phyloP scores from a whole-genome alignment of 2,888 invertebrate species.

The Tromatobia lineatoria region DNA sequence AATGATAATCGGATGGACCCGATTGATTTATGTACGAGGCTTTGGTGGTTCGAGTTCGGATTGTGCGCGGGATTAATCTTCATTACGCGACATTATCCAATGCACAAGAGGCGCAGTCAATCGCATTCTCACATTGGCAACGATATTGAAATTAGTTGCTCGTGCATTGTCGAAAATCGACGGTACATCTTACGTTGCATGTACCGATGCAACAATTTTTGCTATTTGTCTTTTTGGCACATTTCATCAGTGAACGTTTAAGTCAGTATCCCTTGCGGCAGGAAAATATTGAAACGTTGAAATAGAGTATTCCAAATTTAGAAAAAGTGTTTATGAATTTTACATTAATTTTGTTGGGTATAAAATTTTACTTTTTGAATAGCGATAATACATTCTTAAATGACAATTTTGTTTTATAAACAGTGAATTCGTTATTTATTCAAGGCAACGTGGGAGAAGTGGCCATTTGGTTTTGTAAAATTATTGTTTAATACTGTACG shows the following conservation, averaged over 20 bases:
- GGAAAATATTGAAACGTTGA: neutral
- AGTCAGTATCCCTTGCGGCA: neutral
- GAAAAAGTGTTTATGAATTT: too few species aligned
- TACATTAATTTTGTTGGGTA: too few species aligned
- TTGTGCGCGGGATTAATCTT: constrained; percentile 80
- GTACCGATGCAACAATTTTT: neutral
- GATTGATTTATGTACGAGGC: constrained; percentile 78
- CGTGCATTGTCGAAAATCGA: neutral
- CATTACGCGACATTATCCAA: constrained; percentile 80
- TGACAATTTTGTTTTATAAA: too few species aligned
- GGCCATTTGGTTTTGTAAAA: too few species aligned
- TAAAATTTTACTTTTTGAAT: too few species aligned
- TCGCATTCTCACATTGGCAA: constrained; percentile 9
- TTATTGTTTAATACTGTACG: too few species aligned
- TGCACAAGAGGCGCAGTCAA: constrained; percentile 31
- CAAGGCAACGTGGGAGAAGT: too few species aligned
- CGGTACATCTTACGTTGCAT: neutral
- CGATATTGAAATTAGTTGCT: constrained; percentile 11
- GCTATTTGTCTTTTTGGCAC: neutral
- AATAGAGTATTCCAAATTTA: neutral
- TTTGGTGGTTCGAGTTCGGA: constrained; percentile 34
- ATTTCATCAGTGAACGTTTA: neutral
- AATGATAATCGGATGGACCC: constrained; percentile 81
- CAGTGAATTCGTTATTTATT: too few species aligned
- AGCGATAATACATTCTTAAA: too few species aligned